These are phyloP conservation scores for Sabellastarte sp. DNA, from an alignment of 2,888 invertebrate genomes.

Conservation along the genomic window DNA sequence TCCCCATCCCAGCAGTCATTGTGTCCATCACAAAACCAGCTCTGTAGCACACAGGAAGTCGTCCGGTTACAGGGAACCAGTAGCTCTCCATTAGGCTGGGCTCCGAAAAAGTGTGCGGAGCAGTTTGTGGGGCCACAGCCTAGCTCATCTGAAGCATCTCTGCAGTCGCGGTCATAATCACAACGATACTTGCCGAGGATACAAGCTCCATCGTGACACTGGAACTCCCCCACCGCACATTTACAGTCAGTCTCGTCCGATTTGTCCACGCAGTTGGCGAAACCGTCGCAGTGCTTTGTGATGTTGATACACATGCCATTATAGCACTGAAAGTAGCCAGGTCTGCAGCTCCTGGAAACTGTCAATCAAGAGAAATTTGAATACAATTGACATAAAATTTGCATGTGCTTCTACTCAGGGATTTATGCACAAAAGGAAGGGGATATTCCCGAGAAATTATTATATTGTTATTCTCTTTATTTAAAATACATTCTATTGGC, in stretches of 20 bases:
- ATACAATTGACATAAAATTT: no score
- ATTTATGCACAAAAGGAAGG: no score
- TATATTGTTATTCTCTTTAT: no score
- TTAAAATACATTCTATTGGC: no score
- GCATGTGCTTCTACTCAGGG: no score
- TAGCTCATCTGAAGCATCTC: slow-evolving; percentile 47
- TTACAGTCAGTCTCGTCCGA: slow-evolving; percentile 38
- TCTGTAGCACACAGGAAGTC: slow-evolving; percentile 69
- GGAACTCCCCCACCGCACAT: slow-evolving; percentile 39
- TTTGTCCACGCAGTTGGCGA: slow-evolving; percentile 42
- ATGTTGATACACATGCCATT: slow-evolving; percentile 57
- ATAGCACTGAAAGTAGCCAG: slow-evolving; percentile 6
- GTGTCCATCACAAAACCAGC: slow-evolving; percentile 68
- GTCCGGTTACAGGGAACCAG: slow-evolving; percentile 40
- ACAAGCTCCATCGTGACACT: slow-evolving; percentile 56
- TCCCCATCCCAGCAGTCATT: slow-evolving; percentile 45
- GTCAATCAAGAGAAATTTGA: no score
- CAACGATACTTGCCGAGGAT: slow-evolving; percentile 52
- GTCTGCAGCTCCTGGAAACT: no score
- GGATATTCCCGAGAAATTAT: no score
- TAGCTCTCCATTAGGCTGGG: background rate
- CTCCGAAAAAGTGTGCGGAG: slow-evolving; percentile 3
- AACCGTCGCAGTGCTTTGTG: slow-evolving; percentile 69
- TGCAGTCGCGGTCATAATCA: slow-evolving; percentile 49
- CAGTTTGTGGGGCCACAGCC: slow-evolving; percentile 14